phyloP scores from a whole-genome alignment of 2,113 vertebrate species.

The Phaethornis superciliosus region DNA sequence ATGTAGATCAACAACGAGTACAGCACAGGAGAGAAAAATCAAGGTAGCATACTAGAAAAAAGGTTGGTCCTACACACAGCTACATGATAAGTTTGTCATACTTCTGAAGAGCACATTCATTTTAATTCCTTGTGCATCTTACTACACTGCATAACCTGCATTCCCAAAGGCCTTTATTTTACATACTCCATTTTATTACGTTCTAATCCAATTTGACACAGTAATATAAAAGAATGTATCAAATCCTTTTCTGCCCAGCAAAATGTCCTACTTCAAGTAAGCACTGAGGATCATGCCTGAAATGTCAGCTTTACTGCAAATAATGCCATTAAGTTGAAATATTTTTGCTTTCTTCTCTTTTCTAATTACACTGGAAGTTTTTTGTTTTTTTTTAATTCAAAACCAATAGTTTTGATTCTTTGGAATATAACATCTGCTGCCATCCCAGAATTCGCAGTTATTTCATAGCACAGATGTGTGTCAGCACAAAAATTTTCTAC shows the following conservation, averaged over 20 bases:
- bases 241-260: conserved; percentile 12
- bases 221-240: not conserved
- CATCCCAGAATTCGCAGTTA: not conserved
- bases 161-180: conserved; percentile 19
- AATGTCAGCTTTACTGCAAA: conserved; percentile 25
- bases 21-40: not conserved
- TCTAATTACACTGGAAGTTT: not conserved
- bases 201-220: conserved; percentile 25
- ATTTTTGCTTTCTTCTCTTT: not conserved
- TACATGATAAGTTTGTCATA: not conserved
- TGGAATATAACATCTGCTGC: not conserved
- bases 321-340: not conserved
- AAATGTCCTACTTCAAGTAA: conserved; percentile 21
- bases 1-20: not conserved
- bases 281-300: not conserved
- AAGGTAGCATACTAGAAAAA: not conserved
- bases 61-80: not conserved
- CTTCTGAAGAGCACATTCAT: not conserved
- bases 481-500: not conserved
- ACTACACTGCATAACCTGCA: not conserved
- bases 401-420: not conserved
- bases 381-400: not conserved
- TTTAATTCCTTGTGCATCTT: not conserved
- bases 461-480: not conserved
- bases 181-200: not conserved